Evolutionary conservation across 2,113 vertebrate species (phyloP).

Genomic region (Rhea pennata): DNA sequence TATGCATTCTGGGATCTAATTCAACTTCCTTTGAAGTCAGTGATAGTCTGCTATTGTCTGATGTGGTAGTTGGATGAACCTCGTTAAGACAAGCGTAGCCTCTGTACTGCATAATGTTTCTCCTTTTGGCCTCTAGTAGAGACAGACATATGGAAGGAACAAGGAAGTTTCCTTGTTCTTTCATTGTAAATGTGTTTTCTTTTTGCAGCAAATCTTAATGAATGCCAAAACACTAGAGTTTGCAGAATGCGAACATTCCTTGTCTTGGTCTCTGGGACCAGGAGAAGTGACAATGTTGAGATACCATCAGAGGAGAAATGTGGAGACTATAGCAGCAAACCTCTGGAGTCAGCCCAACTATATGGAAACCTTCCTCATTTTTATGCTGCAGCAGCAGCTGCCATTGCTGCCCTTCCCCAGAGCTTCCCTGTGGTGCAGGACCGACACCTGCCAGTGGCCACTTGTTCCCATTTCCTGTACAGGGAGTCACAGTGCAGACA

Average conservation of each 20-base stretch:
- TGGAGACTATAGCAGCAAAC: neutral
- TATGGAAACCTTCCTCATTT: neutral
- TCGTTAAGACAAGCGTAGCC: neutral
- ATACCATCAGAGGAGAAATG: neutral
- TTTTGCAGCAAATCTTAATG: conserved; percentile 11
- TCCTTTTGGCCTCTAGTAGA: neutral
- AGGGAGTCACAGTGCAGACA: neutral
- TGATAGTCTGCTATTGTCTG: neutral
- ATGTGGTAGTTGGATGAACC: neutral
- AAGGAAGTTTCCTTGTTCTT: neutral
- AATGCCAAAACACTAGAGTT: neutral
- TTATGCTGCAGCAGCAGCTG: neutral
- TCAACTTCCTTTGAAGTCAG: conserved; percentile 29
- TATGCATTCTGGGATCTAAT: neutral
- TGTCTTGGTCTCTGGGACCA: neutral
- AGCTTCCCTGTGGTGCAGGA: neutral
- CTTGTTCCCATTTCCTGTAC: neutral
- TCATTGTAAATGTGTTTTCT: neutral
- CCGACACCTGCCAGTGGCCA: neutral
- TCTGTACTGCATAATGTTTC: neutral
- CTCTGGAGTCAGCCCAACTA: neutral
- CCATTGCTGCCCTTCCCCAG: neutral
- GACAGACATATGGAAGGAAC: conserved; percentile 1
- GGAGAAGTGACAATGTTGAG: neutral
- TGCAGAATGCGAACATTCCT: neutral